Evolutionary conservation across 2,797 vertebrate genomes (phyloP).

Genomic region (Scleropages formosus): DNA sequence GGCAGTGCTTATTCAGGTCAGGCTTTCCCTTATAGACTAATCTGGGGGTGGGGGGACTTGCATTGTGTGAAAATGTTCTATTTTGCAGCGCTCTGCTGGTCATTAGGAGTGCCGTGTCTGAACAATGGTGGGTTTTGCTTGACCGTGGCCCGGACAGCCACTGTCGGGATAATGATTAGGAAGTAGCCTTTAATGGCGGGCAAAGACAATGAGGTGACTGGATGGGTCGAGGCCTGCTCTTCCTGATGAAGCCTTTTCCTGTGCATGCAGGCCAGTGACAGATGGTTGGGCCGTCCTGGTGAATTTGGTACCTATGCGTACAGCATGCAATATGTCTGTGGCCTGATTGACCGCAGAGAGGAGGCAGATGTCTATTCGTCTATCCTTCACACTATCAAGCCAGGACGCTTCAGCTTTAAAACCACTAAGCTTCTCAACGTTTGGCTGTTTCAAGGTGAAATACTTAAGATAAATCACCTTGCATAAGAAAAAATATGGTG

Average conservation of each 20-base stretch:
- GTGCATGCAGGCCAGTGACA: slow-evolving; percentile 71
- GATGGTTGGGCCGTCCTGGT: slow-evolving; percentile 82
- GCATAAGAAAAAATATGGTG: background rate
- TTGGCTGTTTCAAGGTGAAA: slow-evolving; percentile 5
- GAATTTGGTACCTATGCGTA: slow-evolving; percentile 85
- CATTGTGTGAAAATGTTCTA: background rate
- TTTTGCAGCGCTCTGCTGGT: background rate
- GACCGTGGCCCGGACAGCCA: slow-evolving; percentile 8
- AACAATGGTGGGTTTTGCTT: slow-evolving; percentile 34
- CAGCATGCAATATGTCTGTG: slow-evolving; percentile 86
- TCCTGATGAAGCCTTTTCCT: slow-evolving; percentile 70
- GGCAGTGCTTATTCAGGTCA: slow-evolving; percentile 1
- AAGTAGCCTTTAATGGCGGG: slow-evolving; percentile 48
- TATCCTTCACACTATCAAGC: slow-evolving; percentile 64
- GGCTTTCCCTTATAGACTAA: background rate
- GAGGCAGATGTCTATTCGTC: slow-evolving; percentile 83
- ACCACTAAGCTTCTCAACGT: slow-evolving; percentile 28
- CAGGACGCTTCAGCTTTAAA: slow-evolving; percentile 35
- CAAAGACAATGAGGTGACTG: slow-evolving; percentile 61
- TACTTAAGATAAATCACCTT: background rate
- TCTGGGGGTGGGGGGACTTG: background rate
- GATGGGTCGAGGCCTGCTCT: slow-evolving; percentile 56
- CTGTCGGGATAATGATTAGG: slow-evolving; percentile 46
- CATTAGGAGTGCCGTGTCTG: background rate
- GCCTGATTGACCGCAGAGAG: slow-evolving; percentile 76